These are phyloP conservation scores for Apodemus speciosus DNA, from an alignment of 2,113 vertebrate species.

Conservation along the genomic window DNA sequence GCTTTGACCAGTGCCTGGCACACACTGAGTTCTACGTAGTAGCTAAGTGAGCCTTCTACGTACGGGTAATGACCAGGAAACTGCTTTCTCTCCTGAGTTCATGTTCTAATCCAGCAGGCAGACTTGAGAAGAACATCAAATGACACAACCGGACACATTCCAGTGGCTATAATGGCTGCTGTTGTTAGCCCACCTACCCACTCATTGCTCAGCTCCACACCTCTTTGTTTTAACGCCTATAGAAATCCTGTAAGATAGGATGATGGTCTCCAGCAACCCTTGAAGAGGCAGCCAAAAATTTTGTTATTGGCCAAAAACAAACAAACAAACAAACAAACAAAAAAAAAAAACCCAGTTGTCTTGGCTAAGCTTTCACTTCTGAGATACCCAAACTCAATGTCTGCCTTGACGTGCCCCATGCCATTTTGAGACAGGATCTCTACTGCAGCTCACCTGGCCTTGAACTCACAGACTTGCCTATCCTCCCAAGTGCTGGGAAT, in stretches of 20 bases:
- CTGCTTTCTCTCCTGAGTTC: not conserved
- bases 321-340: too few relatives aligned
- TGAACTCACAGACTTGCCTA: not conserved
- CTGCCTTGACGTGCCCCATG: rapidly evolving
- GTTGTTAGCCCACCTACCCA: not conserved
- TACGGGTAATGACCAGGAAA: not conserved
- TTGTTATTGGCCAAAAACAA: not conserved
- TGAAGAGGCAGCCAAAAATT: not conserved
- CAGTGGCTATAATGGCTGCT: not conserved
- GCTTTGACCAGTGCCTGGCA: not conserved
- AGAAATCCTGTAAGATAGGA: not conserved
- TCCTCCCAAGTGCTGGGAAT: not conserved
- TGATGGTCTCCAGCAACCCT: not conserved
- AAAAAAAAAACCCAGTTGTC: not conserved
- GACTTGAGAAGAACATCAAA: not conserved
- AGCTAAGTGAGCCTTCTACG: not conserved
- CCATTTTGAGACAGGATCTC: not conserved
- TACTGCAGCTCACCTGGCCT: not conserved
- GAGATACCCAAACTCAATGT: not conserved
- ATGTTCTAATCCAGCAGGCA: not conserved
- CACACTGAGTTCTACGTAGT: not conserved
- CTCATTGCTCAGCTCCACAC: not conserved
- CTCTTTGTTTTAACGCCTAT: not conserved
- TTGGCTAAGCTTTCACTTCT: not conserved
- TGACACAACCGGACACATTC: not conserved